A percentile compares a stretch with the other conserved stretches of the same genome.
These are phyloP conservation scores for Phylloscopus collybita DNA, from an alignment of 2,797 vertebrate species.

Conservation along the genomic window DNA sequence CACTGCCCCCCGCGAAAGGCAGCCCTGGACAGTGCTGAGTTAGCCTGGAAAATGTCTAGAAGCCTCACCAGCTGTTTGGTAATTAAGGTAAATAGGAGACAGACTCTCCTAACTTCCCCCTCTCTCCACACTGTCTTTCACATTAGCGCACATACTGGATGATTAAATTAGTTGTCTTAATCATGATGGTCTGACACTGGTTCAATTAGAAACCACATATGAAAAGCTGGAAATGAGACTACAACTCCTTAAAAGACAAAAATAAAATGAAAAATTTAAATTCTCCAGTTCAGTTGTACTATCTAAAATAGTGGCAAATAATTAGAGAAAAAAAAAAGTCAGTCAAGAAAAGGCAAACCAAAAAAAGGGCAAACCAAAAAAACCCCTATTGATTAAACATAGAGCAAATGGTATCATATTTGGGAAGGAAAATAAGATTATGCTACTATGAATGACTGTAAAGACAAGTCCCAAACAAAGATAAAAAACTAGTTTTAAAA, in stretches of 20 bases:
- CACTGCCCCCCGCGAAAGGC: not conserved
- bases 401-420: not conserved
- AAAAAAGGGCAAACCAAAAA: not conserved
- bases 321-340: not conserved
- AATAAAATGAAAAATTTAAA: not conserved
- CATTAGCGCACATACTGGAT: not conserved
- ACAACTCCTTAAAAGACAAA: not conserved
- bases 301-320: not conserved
- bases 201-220: not conserved
- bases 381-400: accelerated
- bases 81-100: not conserved
- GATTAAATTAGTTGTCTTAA: not conserved
- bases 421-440: not conserved
- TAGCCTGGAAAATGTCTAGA: not conserved
- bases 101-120: not conserved
- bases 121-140: not conserved
- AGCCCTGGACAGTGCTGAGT: not conserved
- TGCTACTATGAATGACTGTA: not conserved
- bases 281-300: not conserved
- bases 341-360: not conserved
- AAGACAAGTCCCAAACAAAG: not conserved
- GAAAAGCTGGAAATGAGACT: not conserved
- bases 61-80: not conserved
- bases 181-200: not conserved
- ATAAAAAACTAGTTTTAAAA: not conserved